Conservation (phyloP, 2,113 vertebrate genomes). For the Ibidorhyncha struthersii region DNA sequence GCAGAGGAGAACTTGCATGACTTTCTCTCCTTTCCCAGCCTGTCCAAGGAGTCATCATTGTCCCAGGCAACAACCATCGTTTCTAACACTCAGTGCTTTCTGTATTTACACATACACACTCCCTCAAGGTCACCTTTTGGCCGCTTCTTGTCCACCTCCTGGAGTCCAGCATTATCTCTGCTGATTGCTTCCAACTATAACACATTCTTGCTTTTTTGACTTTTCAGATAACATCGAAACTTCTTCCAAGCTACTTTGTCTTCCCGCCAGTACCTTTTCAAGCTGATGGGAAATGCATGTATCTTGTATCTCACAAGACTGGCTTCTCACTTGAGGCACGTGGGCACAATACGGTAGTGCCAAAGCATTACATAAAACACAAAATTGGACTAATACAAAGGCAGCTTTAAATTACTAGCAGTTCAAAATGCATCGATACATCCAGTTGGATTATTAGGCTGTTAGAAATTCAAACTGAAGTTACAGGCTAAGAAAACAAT, state of each 20-base stretch:
- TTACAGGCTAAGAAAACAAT: neutral
- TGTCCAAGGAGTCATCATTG: neutral
- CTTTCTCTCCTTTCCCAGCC: constrained; percentile 5
- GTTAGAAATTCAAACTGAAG: neutral
- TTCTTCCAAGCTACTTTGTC: constrained; percentile 43
- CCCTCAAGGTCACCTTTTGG: constrained; percentile 47
- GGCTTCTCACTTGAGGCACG: neutral
- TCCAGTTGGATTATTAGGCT: neutral
- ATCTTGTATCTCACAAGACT: neutral
- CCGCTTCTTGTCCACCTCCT: neutral
- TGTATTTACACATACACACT: neutral
- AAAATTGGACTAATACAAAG: neutral
- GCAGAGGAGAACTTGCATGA: neutral
- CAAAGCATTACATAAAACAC: neutral
- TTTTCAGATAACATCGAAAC: constrained; percentile 34
- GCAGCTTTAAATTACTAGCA: neutral
- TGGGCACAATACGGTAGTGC: neutral
- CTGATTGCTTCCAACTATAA: constrained; percentile 46
- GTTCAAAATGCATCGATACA: neutral
- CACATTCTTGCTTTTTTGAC: neutral
- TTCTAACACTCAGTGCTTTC: neutral
- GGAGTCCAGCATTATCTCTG: constrained; percentile 26
- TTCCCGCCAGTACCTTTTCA: constrained; percentile 23
- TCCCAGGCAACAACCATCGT: neutral
- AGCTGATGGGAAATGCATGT: neutral